Evolutionary conservation across 2,797 vertebrate species (phyloP).

Genomic region (Channallabes apus): DNA sequence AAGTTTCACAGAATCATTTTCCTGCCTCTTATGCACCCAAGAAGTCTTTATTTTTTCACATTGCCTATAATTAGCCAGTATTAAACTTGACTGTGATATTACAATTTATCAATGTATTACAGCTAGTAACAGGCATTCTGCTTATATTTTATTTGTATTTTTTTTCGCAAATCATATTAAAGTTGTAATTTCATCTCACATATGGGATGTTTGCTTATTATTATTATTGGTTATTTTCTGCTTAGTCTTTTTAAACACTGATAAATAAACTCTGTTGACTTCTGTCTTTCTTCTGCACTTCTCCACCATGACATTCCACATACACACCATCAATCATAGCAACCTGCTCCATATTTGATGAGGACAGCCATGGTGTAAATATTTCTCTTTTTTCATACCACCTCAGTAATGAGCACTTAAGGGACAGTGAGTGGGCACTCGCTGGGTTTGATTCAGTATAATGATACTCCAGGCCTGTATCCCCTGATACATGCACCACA

Average conservation of each 20-base stretch:
- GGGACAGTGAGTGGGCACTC: constrained; percentile 41
- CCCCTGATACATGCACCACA: constrained; percentile 32
- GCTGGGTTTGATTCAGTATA: constrained; percentile 49
- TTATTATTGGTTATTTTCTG: neutral
- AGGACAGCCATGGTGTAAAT: constrained; percentile 42
- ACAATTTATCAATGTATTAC: neutral
- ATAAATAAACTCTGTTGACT: constrained; percentile 4
- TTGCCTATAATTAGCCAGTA: constrained; percentile 5
- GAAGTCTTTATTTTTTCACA: neutral
- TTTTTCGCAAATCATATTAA: neutral
- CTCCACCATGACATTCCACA: constrained; percentile 29
- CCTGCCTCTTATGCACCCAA: neutral
- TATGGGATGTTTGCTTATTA: neutral
- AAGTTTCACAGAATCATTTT: neutral
- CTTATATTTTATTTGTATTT: neutral
- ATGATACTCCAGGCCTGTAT: constrained; percentile 34
- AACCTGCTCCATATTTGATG: constrained; percentile 44
- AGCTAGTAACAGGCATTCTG: neutral
- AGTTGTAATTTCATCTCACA: constrained; percentile 1
- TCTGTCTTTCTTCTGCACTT: neutral
- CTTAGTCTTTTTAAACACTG: neutral
- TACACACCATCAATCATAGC: constrained; percentile 33
- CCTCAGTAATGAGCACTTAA: constrained; percentile 48
- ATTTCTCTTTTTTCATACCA: constrained; percentile 41
- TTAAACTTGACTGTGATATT: neutral